A percentile compares a stretch with the other conserved stretches of the same genome.
Evolutionary conservation across 1,140 invertebrate species (phyloP).

Genomic region (Oncopeltus fasciatus): DNA sequence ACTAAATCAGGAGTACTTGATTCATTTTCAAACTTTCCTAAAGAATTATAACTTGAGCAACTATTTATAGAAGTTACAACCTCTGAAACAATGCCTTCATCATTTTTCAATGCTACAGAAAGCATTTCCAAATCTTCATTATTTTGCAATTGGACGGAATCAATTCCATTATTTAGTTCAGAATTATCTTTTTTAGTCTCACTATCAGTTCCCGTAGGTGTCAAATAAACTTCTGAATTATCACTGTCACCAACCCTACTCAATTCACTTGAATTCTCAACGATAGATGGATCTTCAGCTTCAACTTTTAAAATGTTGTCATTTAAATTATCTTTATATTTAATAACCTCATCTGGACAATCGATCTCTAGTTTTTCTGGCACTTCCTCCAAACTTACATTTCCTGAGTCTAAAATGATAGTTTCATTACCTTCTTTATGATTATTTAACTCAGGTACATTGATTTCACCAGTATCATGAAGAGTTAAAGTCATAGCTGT

Average conservation of each 20-base stretch:
- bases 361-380: conserved; percentile 1
- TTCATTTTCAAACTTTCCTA: conserved; percentile 7
- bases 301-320: conserved; percentile 16
- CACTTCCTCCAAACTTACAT: background rate
- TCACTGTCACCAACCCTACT: conserved; percentile 33
- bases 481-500: conserved; percentile 11
- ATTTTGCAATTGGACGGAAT: conserved; percentile 20
- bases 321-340: background rate
- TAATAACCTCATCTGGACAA: background rate
- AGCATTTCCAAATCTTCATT: background rate
- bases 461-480: conserved; percentile 17
- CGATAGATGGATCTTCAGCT: conserved; percentile 12
- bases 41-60: conserved; percentile 17
- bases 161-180: conserved; percentile 21
- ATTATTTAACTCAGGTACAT: conserved; percentile 3
- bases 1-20: conserved; percentile 2
- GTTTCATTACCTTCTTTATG: conserved; percentile 1
- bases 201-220: conserved; percentile 38
- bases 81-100: background rate
- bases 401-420: background rate
- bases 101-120: background rate
- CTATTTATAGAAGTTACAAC: conserved; percentile 12
- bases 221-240: conserved; percentile 43
- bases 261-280: conserved; percentile 18
- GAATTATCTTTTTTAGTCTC: conserved; percentile 23